Conservation (phyloP, 2,888 invertebrate genomes). For the Drosophila ochracea region DNA sequence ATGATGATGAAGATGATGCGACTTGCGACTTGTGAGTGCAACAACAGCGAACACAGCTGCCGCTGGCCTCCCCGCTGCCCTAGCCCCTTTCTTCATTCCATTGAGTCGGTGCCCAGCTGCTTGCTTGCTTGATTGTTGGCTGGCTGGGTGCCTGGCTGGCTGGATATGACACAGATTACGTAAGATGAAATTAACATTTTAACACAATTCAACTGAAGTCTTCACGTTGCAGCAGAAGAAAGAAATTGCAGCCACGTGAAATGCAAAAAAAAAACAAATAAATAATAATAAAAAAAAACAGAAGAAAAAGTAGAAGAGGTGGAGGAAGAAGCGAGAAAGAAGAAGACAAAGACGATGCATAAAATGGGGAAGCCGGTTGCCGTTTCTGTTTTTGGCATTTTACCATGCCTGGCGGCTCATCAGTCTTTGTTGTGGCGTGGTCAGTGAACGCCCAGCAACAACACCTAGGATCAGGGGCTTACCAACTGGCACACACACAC, state of each 20-base stretch:
- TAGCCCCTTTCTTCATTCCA: not conserved
- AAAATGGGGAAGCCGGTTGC: constrained; percentile 38
- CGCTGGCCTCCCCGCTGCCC: constrained; percentile 10
- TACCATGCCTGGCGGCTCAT: constrained; percentile 55
- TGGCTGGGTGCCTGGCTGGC: constrained; percentile 24
- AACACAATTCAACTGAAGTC: constrained; percentile 74
- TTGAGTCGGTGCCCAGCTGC: constrained; percentile 3
- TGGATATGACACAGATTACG: constrained; percentile 82
- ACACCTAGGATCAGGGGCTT: constrained; percentile 41
- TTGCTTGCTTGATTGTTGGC: constrained; percentile 23
- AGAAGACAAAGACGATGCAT: constrained; percentile 26
- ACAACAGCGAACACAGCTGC: constrained; percentile 30
- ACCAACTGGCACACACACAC: constrained; percentile 10
- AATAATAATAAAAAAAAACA: not conserved
- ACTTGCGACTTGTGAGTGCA: constrained; percentile 46
- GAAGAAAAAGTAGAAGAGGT: constrained; percentile 1
- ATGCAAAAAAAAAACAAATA: constrained; percentile 10
- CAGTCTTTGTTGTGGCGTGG: constrained; percentile 67
- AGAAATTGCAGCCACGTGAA: constrained; percentile 20
- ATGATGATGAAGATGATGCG: constrained; percentile 73
- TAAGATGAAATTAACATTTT: constrained; percentile 80
- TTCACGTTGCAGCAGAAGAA: constrained; percentile 43
- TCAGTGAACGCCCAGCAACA: constrained; percentile 41
- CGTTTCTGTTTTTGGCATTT: constrained; percentile 43
- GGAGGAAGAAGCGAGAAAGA: not conserved